Percentiles rank a stretch among this genome's conserved stretches.
Evolutionary conservation across 2,888 invertebrate genomes (phyloP).

Genomic region (Rhaphigaster nebulosa): DNA sequence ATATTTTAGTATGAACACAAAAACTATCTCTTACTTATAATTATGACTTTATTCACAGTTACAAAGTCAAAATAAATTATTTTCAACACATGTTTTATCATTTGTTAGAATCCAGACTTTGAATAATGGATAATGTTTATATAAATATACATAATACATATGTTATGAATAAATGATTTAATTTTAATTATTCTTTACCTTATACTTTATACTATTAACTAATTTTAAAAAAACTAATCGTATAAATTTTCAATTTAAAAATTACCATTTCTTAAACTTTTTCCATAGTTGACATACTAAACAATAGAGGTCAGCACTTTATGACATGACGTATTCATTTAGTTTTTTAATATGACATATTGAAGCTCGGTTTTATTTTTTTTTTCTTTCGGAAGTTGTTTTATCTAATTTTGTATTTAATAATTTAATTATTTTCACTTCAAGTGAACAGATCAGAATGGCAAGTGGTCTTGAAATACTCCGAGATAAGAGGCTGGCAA

Average conservation of each 20-base stretch:
- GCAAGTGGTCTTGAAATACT: conserved; percentile 2
- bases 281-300: background rate
- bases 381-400: conserved; percentile 31
- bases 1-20: background rate
- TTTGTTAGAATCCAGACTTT: conserved; percentile 22
- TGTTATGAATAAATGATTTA: conserved; percentile 12
- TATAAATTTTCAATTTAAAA: background rate
- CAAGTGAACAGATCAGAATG: conserved; percentile 34
- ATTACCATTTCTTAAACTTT: background rate
- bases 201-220: background rate
- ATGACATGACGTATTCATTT: conserved; percentile 50
- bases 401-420: background rate
- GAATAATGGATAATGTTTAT: conserved; percentile 10
- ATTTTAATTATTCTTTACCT: conserved; percentile 15
- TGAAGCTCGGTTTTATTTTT: conserved; percentile 2
- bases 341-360: conserved; percentile 52
- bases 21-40: background rate
- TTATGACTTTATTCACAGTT: background rate
- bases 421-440: conserved; percentile 28
- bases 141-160: conserved; percentile 34
- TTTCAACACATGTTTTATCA: conserved; percentile 26
- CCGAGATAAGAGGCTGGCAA: conserved; percentile 18
- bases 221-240: background rate
- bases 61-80: conserved; percentile 1
- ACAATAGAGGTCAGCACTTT: conserved; percentile 56